Base-by-base conservation (phyloP, 2,113 vertebrate species). In the Tragelaphus imberbis region DNA sequence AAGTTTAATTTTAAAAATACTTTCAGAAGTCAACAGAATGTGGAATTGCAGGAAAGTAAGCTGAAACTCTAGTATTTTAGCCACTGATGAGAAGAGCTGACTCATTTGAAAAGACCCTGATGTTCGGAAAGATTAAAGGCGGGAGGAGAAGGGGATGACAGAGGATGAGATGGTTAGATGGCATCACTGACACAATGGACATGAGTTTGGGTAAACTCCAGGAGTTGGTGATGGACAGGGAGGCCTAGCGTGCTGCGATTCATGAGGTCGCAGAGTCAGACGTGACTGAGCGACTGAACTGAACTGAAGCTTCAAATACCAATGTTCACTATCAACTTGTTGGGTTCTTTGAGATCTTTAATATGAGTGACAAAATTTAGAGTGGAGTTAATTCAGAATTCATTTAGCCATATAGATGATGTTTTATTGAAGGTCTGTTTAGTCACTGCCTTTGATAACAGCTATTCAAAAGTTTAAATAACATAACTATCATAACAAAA, bases 231-330 rank as follows among this genome's bases (percentile, higher is more conserved):
- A 65, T n/a, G 16, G 7, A 65, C 33, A n/a, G 33, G 16, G 33
- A 65, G 16, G 3, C 63, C 7, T n/a, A 33, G 16, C 0, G 0
- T 65, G 7, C 33, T 65, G 63, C 0, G 0, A 3, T n/a, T 65
- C 33, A n/a, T n/a, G 63, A 7, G 3, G 33, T 65, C 2, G 0
- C 7, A n/a, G 33, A 68, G 33, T n/a, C 0, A 2, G 30, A 68
- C 63, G 19, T 0, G 16, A 68, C 63, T 68, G 33, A n/a, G 63
- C 0, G 1, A 65, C 33, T 65, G 33, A 68, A 68, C 33, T 65
- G 30, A 65, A 33, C 30, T n/a, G 63, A n/a, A 61, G 28, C 28
- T 61, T 55, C 16, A 85, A 47, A 88, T 6, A 75, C 11, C 6
- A 59, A 49, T 56, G 21, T 63, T 59, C 19, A 51, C 65, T 80